Evolutionary conservation across 2,113 vertebrate species (phyloP), one percentile per base, ranked within the genome.

Genomic region (Protomyctophum bolini): DNA sequence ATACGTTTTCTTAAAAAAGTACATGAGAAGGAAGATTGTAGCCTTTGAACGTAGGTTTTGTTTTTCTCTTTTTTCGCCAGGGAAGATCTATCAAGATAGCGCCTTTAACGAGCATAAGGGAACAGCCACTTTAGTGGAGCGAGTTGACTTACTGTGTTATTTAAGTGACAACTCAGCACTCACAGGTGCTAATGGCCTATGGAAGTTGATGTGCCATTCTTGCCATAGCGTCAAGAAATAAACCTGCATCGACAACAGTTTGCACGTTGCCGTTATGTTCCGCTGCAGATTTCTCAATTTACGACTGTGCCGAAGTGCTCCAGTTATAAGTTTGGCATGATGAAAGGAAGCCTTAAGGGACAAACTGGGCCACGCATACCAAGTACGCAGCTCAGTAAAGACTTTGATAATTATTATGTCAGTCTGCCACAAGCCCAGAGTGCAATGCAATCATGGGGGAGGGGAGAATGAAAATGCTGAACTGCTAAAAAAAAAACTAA

Each of bases 351-450:
- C 57, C 63, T 41, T 54, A 59, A 63, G 51, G 73, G 70, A 82
- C 66, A 68, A 58, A 74, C 58, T 82, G 66, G 69, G 64, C 67
- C 41, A 59, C 63, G 73, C 70, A 85, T 83, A 80, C 58, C 63
- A 80, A 83, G 75, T 72, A 73, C 76, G 61, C 70, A 66, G 11
- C 76, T 83, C 67, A 72, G 82, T 82, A 81, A 73, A 75, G 52
- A 68, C 15, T 62, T 83, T 29, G 2, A 75, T 73, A 84, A 91
- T 86, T 87, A 86, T 81, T 67, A 70, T 86, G 82, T 88, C 84
- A 82, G 56, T 86, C 66, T 79, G 51, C 85, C 73, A 12, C 64
- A 68, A 81, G 85, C 72, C 81, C 68, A 72, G 48, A 73, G 48
- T 70, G 63, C 49, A 74, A n/a, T 68, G 73, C 74, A 69, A 61